Evolutionary conservation across 2,888 invertebrate genomes (phyloP).

Genomic region (Mimumesa dahlbomi): DNA sequence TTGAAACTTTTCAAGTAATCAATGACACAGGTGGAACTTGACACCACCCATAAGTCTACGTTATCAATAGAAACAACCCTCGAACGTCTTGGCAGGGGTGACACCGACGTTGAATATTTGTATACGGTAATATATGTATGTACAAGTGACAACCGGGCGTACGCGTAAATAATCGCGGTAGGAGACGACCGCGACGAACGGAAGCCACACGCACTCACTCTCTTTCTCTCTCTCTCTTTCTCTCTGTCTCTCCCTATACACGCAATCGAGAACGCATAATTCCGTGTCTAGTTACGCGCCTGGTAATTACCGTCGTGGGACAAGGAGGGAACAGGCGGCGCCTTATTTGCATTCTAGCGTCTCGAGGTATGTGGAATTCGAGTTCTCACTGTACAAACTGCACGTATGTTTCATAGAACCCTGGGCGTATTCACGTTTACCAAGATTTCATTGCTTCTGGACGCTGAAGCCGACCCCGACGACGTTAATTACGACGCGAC

Average conservation of each 20-base stretch:
- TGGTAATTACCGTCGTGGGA: conserved; percentile 60
- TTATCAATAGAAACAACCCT: too few species aligned
- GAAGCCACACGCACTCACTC: conserved; percentile 3
- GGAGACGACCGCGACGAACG: background rate
- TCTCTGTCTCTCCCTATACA: too few species aligned
- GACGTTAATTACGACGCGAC: conserved; percentile 30
- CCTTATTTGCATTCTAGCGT: conserved; percentile 64
- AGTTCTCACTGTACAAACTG: conserved; percentile 38
- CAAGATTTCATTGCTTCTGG: conserved; percentile 8
- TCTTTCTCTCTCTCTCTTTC: too few species aligned
- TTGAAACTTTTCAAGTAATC: too few species aligned
- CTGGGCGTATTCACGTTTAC: conserved; percentile 10
- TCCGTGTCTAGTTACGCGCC: conserved; percentile 63
- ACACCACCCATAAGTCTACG: too few species aligned
- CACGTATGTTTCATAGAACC: conserved; percentile 15
- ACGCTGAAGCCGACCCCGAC: conserved; percentile 9
- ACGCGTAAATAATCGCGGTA: background rate
- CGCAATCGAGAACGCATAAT: conserved; percentile 65
- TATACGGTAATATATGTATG: too few species aligned
- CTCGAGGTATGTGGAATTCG: conserved; percentile 46
- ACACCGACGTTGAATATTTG: too few species aligned
- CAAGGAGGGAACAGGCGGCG: conserved; percentile 27
- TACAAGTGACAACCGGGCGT: too few species aligned
- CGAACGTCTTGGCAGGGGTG: too few species aligned
- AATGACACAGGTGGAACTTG: too few species aligned